Evolutionary conservation across 2,888 invertebrate genomes (phyloP), one percentile per base, ranked within the genome.

Genomic region (Lepidonotus clava): DNA sequence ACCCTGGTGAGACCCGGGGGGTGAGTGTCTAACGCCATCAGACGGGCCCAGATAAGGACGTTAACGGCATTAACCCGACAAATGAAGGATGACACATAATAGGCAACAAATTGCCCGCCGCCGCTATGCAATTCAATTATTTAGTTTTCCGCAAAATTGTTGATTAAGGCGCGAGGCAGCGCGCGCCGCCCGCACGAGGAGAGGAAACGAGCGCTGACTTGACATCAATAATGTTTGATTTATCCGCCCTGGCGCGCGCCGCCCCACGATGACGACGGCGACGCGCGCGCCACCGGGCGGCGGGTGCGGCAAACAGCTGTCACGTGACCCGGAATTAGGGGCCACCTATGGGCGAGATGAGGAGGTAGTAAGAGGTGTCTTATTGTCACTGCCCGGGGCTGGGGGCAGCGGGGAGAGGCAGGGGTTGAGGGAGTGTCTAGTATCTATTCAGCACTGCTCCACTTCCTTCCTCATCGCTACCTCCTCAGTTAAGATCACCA

Each of bases 81-180:
- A 84, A 84, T 84, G 84, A 84, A 56, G 32, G 84, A 66, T 66
- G 84, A 84, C 61, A 61, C 36, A 56, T 53, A 56, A 61, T 66
- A 40, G 40, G 56, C 66, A 66, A 84, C 84, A 84, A 84, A 84
- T 84, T 84, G 84, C 84, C 84, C 40, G 38, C 56, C 67, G 40
- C 66, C 36, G 41, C 66, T 76, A 76, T 76, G 76, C 84, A 84
- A 84, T 84, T 84, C 84, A 84, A 84, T 84, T 84, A 84, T 84
- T 84, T 84, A 67, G 84, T 84, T 84, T 84, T 84, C 40, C 84
- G 38, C 56, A 53, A 38, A 56, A 32, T 56, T 40, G 66, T 84
- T 84, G 84, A 84, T 84, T 66, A 84, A 84, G 84, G 84, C n/a
- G n/a, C n/a, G 32, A 84, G 40, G 53, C 56, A 28, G 24, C n/a